Evolutionary conservation across 2,113 vertebrate genomes (phyloP), one percentile per base, ranked within the genome.

Genomic region (Corythoichthys intestinalis): DNA sequence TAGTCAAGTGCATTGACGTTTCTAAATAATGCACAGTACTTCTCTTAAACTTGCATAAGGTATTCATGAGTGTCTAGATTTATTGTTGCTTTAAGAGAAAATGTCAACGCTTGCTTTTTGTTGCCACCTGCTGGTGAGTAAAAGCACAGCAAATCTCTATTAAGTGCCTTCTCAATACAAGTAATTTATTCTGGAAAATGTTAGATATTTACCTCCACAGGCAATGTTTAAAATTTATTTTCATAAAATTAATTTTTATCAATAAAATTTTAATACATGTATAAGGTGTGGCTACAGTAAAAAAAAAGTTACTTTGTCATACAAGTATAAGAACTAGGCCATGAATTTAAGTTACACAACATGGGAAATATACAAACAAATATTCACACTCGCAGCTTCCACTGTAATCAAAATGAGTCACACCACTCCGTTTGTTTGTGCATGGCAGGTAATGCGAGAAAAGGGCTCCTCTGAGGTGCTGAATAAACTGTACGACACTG

Each of bases 381-480:
- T 28, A 20, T 53, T 9, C 50, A 53, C 8, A 2, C 5, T 53
- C 3, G 5, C 1, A 20, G 9, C 48, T 4, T 49, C 12, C 48
- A 49, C 14, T 39, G 66, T 34, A 56, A 3, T 5, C 14, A n/a
- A 68, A 4, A 9, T 4, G 0, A 41, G 1, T 60, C 6, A 7
- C 4, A 14, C 56, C 4, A 62, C 50, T 39, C 9, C 41, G 41
- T 44, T 44, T 5, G 4, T 44, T 44, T 44, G 41, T 65, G 35
- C 35, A 56, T 1, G 2, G 6, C 78, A 99, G 97, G 95, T 99
- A 56, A 92, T 99, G 90, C 94, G 96, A 73, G 95, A 98, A 86
- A 96, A 95, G 0, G 96, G 96, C 3, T 98, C 97, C 0, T 97
- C 97, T 0, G 97, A 99, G 87, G 95, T 98, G 66, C 85, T 99